Base-by-base conservation (phyloP, 2,888 invertebrate species). In the Metopia argyrocephala region DNA sequence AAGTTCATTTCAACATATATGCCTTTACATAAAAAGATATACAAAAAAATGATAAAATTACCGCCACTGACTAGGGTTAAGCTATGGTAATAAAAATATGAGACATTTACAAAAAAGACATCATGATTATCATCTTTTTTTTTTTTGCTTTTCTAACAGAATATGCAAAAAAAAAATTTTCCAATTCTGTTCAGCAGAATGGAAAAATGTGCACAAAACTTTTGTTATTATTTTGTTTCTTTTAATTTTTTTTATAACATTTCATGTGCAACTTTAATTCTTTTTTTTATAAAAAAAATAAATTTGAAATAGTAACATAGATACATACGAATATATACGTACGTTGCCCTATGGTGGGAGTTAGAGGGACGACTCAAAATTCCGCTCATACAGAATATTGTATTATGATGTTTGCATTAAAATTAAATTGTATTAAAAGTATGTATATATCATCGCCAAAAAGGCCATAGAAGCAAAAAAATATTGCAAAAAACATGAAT, bases 351-450 rank as follows among this genome's bases (percentile, higher is more conserved):
- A 71, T n/a, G n/a, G n/a, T n/a, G n/a, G n/a, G n/a, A n/a, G n/a
- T n/a, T n/a, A 38, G 38, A 38, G 38, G 38, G 38, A 38, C 9
- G 15, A 4, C 38, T 15, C 38, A 56, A 48, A 65, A 48, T 15
- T 52, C 7, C 7, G 20, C 1, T 21, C 20, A 48, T 28, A 28
- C 6, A 25, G 48, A n/a, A 38, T 0, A 23, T 23, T 62, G 59
- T 61, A 54, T 73, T 31, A 25, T 48, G 12, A 21, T 28, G 69
- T 79, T 69, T 83, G 82, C 83, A 84, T 82, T 81, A 81, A 84
- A 79, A 84, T 82, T 83, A 81, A 83, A 84, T 84, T 82, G 81
- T 79, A 84, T 82, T 78, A 84, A 83, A 38, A 38, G 38, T 4
- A 15, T 2, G 15, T 4, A 38, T 38, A 38, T 4, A 38, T 15